Evolutionary conservation across 2,888 invertebrate species (phyloP), one percentile per base, ranked within the genome.

Genomic region (Caenorhabditis sp.): DNA sequence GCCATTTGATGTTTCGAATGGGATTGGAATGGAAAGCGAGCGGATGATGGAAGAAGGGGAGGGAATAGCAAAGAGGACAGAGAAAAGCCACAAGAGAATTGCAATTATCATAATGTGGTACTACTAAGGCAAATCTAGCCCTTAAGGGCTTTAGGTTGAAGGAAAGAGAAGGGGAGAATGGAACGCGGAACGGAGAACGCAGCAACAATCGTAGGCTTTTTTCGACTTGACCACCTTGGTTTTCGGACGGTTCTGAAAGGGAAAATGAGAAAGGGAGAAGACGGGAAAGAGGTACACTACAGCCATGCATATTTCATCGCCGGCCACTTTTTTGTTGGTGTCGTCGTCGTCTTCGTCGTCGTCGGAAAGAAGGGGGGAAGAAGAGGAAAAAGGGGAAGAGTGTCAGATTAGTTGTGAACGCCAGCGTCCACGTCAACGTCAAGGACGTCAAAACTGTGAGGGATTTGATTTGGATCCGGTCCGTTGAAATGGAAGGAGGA

Each of bases 251-350:
- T 72, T 74, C 60, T 65, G 35, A 51, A 51, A 44, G 64, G 13
- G 62, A 74, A 65, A 50, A 2, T 28, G 26, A 47, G 44, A 51
- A 22, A 60, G 9, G 9, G 9, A 2, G 40, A 37, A 47, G 44
- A 51, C 32, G 67, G 9, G 9, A 32, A 61, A 67, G 65, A 60
- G 67, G 76, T 67, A 61, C 64, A 62, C 72, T 64, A 72, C 64
- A 62, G 58, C 67, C 65, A 76, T 76, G 76, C 76, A 76, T 76
- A 76, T 76, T 76, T 76, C 76, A 76, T 76, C 76, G 76, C 58
- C 67, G 65, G 37, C 76, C 61, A 67, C 76, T 76, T 67, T 76
- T 67, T 74, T 74, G 47, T 37, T 28, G n/a, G n/a, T 56, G 32
- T 64, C 47, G 44, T n/a, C n/a, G n/a, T n/a, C n/a, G n/a, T n/a